Evolutionary conservation across 1,140 invertebrate genomes (phyloP).

Genomic region (Magallana ariakensis): DNA sequence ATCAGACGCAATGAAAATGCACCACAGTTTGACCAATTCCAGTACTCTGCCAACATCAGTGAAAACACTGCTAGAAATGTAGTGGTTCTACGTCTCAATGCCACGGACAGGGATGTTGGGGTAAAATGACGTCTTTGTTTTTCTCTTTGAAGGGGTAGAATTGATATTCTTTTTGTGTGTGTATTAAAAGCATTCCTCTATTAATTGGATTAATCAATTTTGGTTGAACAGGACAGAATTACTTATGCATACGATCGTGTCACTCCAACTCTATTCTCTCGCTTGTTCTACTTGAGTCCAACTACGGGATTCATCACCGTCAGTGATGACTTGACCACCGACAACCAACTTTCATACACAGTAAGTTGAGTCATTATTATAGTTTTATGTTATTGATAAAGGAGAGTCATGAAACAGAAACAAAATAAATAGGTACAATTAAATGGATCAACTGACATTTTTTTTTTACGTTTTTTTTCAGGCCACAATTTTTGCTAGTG

Average conservation of each 20-base stretch:
- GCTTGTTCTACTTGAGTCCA: conserved; percentile 89
- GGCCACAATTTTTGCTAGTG: conserved; percentile 90
- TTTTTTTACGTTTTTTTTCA: conserved; percentile 44
- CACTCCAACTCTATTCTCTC: background rate
- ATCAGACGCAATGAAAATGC: conserved; percentile 57
- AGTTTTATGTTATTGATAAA: background rate
- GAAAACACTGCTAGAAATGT: conserved; percentile 50
- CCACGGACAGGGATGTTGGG: conserved; percentile 57
- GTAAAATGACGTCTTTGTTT: conserved; percentile 51
- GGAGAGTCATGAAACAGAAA: background rate
- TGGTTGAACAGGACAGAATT: background rate
- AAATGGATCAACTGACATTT: too few relatives aligned
- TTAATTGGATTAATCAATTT: too few relatives aligned
- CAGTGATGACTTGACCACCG: conserved; percentile 48
- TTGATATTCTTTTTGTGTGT: too few relatives aligned
- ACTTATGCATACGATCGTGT: background rate
- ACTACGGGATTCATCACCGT: conserved; percentile 55
- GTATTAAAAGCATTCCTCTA: too few relatives aligned
- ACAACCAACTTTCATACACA: conserved; percentile 52
- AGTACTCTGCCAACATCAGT: conserved; percentile 82
- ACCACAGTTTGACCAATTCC: conserved; percentile 81
- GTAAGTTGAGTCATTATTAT: conserved; percentile 43
- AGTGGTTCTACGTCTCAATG: conserved; percentile 51
- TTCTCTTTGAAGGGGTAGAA: background rate
- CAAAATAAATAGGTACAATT: too few relatives aligned